Evolutionary conservation across 2,113 vertebrate genomes (phyloP).

Genomic region (Notarius quadriscutis): DNA sequence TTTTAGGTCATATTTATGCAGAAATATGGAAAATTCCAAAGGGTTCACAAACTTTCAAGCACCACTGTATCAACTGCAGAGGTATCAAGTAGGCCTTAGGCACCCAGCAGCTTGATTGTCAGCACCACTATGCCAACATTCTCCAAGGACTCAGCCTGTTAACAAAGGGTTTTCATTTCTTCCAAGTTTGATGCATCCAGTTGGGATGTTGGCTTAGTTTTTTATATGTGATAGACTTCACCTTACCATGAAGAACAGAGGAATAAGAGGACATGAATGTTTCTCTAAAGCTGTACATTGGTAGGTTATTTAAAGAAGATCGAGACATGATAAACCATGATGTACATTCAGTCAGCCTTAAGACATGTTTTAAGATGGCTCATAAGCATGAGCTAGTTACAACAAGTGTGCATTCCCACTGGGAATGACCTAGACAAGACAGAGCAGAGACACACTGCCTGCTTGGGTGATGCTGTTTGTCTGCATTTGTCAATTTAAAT

Average conservation of each 20-base stretch:
- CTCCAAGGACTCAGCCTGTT: slow-evolving; percentile 59
- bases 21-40: no score
- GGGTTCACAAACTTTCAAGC: no score
- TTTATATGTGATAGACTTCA: slow-evolving; percentile 69
- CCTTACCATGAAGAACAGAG: slow-evolving; percentile 53
- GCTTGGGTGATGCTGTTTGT: slow-evolving; percentile 20
- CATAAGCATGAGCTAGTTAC: slow-evolving; percentile 42
- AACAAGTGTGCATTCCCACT: neutral
- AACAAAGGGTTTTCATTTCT: slow-evolving; percentile 49
- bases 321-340: neutral
- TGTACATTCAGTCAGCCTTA: neutral
- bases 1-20: no score
- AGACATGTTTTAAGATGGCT: slow-evolving; percentile 49
- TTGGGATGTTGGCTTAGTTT: slow-evolving; percentile 63
- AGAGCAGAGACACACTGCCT: neutral
- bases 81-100: slow-evolving; percentile 14
- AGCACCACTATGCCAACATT: slow-evolving; percentile 65
- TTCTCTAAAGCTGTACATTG: neutral
- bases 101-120: slow-evolving; percentile 68
- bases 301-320: neutral
- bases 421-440: slow-evolving; percentile 32
- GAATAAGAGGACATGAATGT: slow-evolving; percentile 38
- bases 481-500: slow-evolving; percentile 49
- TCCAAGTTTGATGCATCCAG: slow-evolving; percentile 64
- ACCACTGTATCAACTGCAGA: neutral